These are phyloP conservation scores for Enoplosus armatus DNA, from an alignment of 2,797 vertebrate genomes.

Conservation along the genomic window DNA sequence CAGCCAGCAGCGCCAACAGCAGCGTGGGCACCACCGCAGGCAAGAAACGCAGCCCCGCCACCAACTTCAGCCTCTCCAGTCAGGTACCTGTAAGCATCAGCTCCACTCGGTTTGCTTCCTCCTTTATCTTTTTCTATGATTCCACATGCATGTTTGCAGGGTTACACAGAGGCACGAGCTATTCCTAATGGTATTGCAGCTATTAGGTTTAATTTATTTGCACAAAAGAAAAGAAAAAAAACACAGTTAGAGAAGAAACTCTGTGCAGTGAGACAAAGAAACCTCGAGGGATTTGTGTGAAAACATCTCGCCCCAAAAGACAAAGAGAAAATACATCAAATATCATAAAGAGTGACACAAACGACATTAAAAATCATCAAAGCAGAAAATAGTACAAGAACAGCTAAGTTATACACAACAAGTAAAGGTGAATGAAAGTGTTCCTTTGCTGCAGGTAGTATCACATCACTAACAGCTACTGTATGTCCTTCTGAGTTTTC, in stretches of 20 bases:
- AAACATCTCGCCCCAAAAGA: slow-evolving; percentile 54
- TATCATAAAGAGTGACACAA: slow-evolving; percentile 56
- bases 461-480: not conserved
- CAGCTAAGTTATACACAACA: slow-evolving; percentile 42
- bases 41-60: slow-evolving; percentile 96
- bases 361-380: slow-evolving; percentile 59
- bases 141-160: slow-evolving; percentile 47
- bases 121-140: slow-evolving; percentile 32
- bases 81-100: slow-evolving; percentile 99
- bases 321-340: slow-evolving; percentile 54
- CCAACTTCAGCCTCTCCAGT: slow-evolving; percentile 98
- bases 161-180: slow-evolving; percentile 14
- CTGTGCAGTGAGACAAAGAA: slow-evolving; percentile 59
- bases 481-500: slow-evolving; percentile 21
- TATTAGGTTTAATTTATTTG: slow-evolving; percentile 71
- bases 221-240: slow-evolving; percentile 48
- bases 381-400: slow-evolving; percentile 24
- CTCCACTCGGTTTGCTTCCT: slow-evolving; percentile 79
- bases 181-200: slow-evolving; percentile 65
- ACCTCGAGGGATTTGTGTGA: slow-evolving; percentile 46
- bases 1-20: slow-evolving; percentile 97
- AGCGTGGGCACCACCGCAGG: slow-evolving; percentile 91
- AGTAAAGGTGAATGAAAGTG: slow-evolving; percentile 22
- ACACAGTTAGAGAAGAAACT: slow-evolving; percentile 30
- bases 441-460: slow-evolving; percentile 20